A percentile compares a stretch with the other conserved stretches of the same genome.
Conservation (phyloP, 2,797 vertebrate genomes). For the Bucorvus abyssinicus region DNA sequence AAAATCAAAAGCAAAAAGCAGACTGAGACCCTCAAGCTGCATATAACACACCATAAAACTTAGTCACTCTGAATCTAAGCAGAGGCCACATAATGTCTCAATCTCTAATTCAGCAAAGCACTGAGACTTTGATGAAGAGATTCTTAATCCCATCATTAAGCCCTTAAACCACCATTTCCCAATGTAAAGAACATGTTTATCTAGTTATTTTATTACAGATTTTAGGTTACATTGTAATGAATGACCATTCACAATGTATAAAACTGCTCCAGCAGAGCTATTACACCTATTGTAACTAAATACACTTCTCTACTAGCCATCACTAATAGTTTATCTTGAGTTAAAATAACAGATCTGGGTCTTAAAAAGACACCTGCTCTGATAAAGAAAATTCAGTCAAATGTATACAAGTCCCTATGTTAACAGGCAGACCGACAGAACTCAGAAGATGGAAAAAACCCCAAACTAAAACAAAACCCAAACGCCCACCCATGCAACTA, state of each 20-base stretch:
- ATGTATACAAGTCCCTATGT: neutral
- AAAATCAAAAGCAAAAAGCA: neutral
- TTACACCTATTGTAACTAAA: neutral
- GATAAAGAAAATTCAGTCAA: neutral
- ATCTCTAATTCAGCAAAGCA: neutral
- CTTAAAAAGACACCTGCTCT: neutral
- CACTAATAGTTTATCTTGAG: neutral
- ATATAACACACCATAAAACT: neutral
- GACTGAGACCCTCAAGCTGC: neutral
- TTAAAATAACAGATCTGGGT: neutral
- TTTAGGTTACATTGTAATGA: neutral
- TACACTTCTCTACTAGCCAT: neutral
- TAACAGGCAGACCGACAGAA: neutral
- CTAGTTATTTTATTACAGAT: neutral
- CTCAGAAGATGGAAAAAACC: neutral
- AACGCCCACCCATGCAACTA: neutral
- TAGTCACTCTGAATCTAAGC: neutral
- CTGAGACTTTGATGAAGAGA: neutral
- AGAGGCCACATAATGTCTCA: neutral
- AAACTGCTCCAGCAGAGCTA: neutral
- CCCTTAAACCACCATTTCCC: neutral
- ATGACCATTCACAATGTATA: neutral
- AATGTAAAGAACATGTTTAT: neutral
- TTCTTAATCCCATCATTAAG: constrained; percentile 16
- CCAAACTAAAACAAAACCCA: no score